Base-by-base conservation (phyloP, 2,797 vertebrate genomes). In the Morus bassanus region DNA sequence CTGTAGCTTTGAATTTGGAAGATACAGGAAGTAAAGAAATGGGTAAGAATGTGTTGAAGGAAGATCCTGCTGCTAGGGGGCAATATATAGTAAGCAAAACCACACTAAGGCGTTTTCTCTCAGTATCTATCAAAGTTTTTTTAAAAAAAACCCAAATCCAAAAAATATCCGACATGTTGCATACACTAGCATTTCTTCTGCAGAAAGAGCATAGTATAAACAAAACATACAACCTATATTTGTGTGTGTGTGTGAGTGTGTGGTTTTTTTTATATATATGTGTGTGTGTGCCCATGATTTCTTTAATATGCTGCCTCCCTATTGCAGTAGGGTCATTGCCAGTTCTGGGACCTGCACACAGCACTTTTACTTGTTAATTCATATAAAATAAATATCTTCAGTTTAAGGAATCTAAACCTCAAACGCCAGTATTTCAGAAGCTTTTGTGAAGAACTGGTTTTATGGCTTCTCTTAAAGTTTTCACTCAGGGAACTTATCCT, bases 31-130 rank as follows among this genome's bases (percentile, higher is more conserved):
- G 50, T 9, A 5, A 64, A n/a, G 60, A 16, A 7, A 43, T 11
- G 67, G 39, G 37, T 56, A 25, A 24, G 59, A 25, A 15, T 1
- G 25, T 73, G 94, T 57, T 78, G 39, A 30, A 70, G 91, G 88
- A 95, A 50, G 43, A 24, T 89, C n/a, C 72, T 84, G 89, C 92
- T 97, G 94, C 96, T 96, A 95, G 96, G 93, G 94, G 94, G 95
- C 95, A 96, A 96, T 93, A 57, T 92, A 70, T 6, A 70, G 92
- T 94, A 63, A 92, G 72, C 60, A 94, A 92, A 97, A 85, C 9
- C 72, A 51, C 46, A 4, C 27, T 8, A 4, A 57, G 35, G 59
- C 1, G 0, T 57, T 78, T 75, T 24, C 43, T 64, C 45, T 43
- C 43, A 8, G 7, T 39, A 8, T 28, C 35, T 60, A 7, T 18